Evolutionary conservation across 2,888 invertebrate genomes (phyloP), one percentile per base, ranked within the genome.

Genomic region (Eupelmus urozonus): DNA sequence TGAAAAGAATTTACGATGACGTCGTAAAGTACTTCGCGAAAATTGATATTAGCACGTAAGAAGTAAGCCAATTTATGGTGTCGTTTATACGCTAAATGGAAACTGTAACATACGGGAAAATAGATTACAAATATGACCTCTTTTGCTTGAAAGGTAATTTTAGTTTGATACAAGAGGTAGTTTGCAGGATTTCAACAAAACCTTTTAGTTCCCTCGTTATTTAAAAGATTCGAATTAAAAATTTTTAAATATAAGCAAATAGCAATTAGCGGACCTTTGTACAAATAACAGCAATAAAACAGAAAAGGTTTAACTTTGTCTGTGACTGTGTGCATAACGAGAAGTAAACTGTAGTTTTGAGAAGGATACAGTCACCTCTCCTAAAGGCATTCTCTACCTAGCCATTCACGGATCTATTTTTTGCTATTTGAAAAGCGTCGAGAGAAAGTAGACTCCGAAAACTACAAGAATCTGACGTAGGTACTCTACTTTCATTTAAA

Each of bases 401-500:
- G 25, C 55, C 25, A 42, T 63, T 63, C 25, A 25, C 51, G n/a
- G 2, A 5, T 2, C 34, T 66, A 23, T 42, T 63, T 51, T 51
- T 18, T 29, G 11, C 65, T 34, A 66, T 51, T 66, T 66, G 18
- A 42, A 69, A 69, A 69, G 67, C 67, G 25, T 27, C 5, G 3
- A 42, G 67, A 55, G 67, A 69, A 69, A 69, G 67, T 53, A 40
- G 67, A 69, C 42, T 42, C 40, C 67, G 55, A 69, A 69, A 69
- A 69, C 53, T 55, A 57, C 55, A 5, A 29, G 34, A 25, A 27
- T 29, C 29, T 20, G 20, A 25, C 40, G 55, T n/a, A 55, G 55
- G 57, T 69, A 34, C 3, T 20, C n/a, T 59, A 29, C 18, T 59
- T 60, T 18, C 40, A 42, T 13, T 34, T 34, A 9, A 9, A 34